Evolutionary conservation across 2,113 vertebrate genomes (phyloP).

Genomic region (Colius striatus): DNA sequence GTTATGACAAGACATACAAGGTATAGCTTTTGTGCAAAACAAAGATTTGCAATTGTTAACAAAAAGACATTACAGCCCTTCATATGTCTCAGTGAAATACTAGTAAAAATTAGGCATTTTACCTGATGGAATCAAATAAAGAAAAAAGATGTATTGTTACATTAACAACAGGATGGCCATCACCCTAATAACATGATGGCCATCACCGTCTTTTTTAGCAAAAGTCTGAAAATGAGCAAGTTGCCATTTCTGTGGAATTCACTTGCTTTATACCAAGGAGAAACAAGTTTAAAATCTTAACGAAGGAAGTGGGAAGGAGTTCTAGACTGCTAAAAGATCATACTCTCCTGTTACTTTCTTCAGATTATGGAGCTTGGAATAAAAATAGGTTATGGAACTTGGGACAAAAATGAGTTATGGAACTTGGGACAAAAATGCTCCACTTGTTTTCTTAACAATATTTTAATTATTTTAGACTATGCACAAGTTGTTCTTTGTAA

Average conservation of each 20-base stretch:
- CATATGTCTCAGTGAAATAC: not conserved
- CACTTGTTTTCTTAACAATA: not conserved
- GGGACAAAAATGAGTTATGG: not conserved
- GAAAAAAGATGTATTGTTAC: not conserved
- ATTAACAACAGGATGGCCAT: not conserved
- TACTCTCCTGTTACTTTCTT: fast-evolving
- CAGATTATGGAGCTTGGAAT: not conserved
- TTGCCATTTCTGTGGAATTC: not conserved
- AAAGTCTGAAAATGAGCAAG: not conserved
- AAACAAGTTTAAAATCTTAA: not conserved
- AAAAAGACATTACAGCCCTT: not conserved
- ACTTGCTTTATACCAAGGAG: not conserved
- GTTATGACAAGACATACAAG: not conserved
- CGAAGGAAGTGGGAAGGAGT: not conserved
- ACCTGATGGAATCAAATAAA: not conserved
- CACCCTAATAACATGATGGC: not conserved
- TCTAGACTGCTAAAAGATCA: not conserved
- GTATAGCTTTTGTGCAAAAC: not conserved
- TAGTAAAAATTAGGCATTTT: not conserved
- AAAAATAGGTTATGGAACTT: not conserved
- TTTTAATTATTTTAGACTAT: not conserved
- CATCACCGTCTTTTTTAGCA: not conserved
- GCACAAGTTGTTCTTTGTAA: not conserved
- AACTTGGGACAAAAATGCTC: not conserved
- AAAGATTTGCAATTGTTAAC: not conserved